Conservation (phyloP, 2,113 vertebrate species). For the Antennarius striatus region DNA sequence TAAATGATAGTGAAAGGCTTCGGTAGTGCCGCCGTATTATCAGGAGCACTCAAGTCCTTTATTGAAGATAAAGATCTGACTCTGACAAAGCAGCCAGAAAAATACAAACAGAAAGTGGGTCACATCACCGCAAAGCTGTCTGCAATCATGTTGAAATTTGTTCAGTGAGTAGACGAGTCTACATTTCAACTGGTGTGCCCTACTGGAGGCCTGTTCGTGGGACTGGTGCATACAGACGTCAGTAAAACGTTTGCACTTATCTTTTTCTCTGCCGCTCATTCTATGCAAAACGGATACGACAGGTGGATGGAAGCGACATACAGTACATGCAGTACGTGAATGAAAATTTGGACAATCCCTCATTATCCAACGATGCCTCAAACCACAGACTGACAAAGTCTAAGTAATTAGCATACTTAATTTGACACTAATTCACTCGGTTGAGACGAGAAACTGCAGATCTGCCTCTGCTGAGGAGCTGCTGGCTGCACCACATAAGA, state of each 20-base stretch:
- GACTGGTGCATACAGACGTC: neutral
- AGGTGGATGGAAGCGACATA: neutral
- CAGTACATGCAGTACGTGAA: neutral
- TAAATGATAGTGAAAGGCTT: no score
- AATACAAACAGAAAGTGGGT: slow-evolving; percentile 4
- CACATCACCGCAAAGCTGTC: neutral
- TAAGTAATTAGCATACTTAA: slow-evolving; percentile 60
- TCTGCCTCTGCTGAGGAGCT: slow-evolving; percentile 52
- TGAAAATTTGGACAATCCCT: neutral
- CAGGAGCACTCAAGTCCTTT: neutral
- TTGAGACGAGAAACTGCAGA: slow-evolving; percentile 51
- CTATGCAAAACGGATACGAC: neutral
- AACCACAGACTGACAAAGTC: slow-evolving; percentile 43
- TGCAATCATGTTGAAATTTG: neutral
- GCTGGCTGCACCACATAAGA: slow-evolving; percentile 61
- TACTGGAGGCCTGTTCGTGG: no score
- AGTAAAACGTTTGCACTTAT: neutral
- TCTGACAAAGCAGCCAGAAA: neutral
- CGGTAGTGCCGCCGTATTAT: neutral
- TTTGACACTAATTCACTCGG: slow-evolving; percentile 58
- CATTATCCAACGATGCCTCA: slow-evolving; percentile 30
- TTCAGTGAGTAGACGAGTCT: neutral
- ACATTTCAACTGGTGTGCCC: neutral
- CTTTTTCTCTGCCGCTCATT: neutral
- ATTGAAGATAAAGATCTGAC: neutral